Evolutionary conservation across 2,113 vertebrate genomes (phyloP).

Genomic region (Coptodon rendalli): DNA sequence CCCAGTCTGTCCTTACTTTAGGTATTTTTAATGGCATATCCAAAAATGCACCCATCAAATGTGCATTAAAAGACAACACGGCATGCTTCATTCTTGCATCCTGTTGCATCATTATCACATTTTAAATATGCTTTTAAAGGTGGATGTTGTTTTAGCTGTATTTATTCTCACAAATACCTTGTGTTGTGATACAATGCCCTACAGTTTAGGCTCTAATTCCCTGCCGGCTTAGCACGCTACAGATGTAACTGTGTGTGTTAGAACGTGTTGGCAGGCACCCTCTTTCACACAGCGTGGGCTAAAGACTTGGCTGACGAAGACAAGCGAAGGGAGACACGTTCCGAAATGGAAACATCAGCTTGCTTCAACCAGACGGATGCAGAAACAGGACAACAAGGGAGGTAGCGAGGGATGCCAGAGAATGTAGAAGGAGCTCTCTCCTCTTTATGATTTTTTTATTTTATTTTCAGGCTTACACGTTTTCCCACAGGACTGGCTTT

Average conservation of each 20-base stretch:
- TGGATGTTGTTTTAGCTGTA: slow-evolving; percentile 1
- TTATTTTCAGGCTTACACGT: not conserved
- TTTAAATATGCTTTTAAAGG: slow-evolving; percentile 3
- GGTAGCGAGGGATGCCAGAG: not conserved
- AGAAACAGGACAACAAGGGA: not conserved
- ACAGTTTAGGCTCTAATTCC: slow-evolving; percentile 41
- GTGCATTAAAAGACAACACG: not conserved
- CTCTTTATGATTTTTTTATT: not conserved
- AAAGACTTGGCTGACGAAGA: slow-evolving; percentile 53
- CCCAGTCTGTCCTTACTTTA: not conserved
- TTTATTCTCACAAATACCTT: slow-evolving; percentile 39
- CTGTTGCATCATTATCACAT: not conserved
- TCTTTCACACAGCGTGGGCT: slow-evolving; percentile 47
- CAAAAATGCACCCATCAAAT: not conserved
- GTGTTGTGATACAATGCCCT: slow-evolving; percentile 48
- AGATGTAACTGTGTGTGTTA: slow-evolving; percentile 41
- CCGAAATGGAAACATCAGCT: slow-evolving; percentile 52
- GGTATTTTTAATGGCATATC: not conserved
- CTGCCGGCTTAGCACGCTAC: slow-evolving; percentile 21
- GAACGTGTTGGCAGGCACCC: slow-evolving; percentile 46
- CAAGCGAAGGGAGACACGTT: slow-evolving; percentile 35
- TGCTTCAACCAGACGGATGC: slow-evolving; percentile 30
- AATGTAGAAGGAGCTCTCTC: not conserved
- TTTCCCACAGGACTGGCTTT: not conserved
- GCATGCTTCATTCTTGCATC: not conserved